Evolutionary conservation across 2,888 invertebrate species (phyloP), one percentile per base, ranked within the genome.

Genomic region (Microctonus hyperodae): DNA sequence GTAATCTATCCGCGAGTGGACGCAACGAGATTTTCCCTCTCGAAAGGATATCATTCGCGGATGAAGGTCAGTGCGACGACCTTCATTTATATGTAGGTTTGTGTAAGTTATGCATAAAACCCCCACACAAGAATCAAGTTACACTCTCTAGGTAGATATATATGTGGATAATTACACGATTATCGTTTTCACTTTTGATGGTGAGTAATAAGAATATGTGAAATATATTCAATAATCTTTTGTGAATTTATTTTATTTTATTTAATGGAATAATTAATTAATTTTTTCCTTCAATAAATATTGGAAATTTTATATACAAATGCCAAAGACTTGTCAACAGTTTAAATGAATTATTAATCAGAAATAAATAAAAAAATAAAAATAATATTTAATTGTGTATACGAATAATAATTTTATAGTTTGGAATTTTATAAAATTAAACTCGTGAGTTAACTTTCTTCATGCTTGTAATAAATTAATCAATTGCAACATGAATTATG

Each of bases 11-110:
- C 58, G 37, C 51, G 63, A 51, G 63, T 35, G 53, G 67, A 67
- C 59, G 59, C 33, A 67, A 58, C 59, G 55, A 63, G 63, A 57
- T 67, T 67, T 64, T 51, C 63, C 56, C 55, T 37, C 13, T 67
- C 58, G 51, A 59, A 65, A 65, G 59, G 65, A 65, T 65, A 59
- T 65, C 40, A 64, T 64, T 64, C 57, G 23, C 23, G 22, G 11
- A 48, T 10, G 57, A 55, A 62, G 51, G 62, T 62, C 62, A 51
- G 63, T 67, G 33, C 67, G 58, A 67, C 63, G 63, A 67, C 63
- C 67, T 67, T 67, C 58, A 20, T 53, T 31, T n/a, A 48, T n/a
- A 48, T 50, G 60, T 23, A 28, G 23, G 16, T 44, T 48, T 23
- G 35, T 40, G 23, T 20, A 50, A 20, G 22, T 22, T n/a, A 40